Conservation (phyloP, 2,113 vertebrate genomes). For the Globicephala melas region DNA sequence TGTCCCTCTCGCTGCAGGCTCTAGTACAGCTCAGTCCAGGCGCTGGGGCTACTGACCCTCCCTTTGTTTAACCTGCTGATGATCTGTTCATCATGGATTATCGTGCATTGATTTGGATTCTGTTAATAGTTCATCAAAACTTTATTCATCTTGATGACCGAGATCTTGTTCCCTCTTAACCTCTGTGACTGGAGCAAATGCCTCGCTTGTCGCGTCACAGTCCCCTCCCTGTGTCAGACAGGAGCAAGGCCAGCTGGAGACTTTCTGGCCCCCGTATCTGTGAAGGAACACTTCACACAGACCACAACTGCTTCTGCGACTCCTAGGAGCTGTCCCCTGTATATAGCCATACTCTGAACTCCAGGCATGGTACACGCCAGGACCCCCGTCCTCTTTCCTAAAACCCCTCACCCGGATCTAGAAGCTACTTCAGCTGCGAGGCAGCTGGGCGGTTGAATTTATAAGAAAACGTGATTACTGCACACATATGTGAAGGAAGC, state of each 20-base stretch:
- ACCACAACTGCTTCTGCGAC: too few relatives aligned
- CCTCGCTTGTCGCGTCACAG: not conserved
- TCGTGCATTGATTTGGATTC: not conserved
- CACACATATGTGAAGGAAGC: not conserved
- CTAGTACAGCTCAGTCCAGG: not conserved
- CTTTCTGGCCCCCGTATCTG: fast-evolving
- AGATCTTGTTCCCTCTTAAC: not conserved
- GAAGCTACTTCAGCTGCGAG: not conserved
- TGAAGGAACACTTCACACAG: not conserved
- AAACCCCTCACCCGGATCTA: not conserved
- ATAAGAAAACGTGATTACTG: not conserved
- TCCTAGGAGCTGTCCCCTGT: too few relatives aligned
- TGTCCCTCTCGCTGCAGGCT: not conserved
- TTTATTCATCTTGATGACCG: not conserved
- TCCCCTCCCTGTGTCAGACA: not conserved
- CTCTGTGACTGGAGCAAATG: not conserved
- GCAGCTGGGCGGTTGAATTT: not conserved
- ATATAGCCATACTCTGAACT: not conserved
- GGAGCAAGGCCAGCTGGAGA: fast-evolving
- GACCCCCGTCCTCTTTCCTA: too few relatives aligned
- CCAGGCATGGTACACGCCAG: fast-evolving
- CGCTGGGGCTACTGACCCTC: not conserved
- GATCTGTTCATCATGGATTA: not conserved
- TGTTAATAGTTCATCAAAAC: not conserved
- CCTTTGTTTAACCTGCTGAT: not conserved